Percentiles rank a stretch among this genome's conserved stretches.
These are phyloP conservation scores for Drosophila nigricruria DNA, from an alignment of 2,888 invertebrate genomes.

Conservation along the genomic window DNA sequence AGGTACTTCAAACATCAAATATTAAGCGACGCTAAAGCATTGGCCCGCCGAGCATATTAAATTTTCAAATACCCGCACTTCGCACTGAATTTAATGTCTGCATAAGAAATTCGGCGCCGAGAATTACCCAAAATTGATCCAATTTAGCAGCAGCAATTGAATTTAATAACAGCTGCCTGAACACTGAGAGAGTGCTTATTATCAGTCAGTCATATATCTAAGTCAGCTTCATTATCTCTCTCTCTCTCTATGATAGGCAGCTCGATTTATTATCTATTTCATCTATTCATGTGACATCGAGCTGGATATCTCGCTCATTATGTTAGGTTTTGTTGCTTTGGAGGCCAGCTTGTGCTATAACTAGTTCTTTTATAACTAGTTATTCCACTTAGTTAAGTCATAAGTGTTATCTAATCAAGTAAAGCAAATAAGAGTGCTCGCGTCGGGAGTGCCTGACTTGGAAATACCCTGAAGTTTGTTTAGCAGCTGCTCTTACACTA, in stretches of 20 bases:
- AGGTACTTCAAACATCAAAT: slow-evolving; percentile 60
- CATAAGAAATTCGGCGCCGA: slow-evolving; percentile 23
- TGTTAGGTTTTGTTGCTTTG: background rate
- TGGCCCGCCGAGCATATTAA: slow-evolving; percentile 64
- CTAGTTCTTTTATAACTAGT: slow-evolving; percentile 8
- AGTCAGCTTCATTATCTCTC: background rate
- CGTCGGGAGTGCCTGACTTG: background rate
- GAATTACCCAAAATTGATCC: slow-evolving; percentile 34
- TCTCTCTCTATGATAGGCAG: background rate
- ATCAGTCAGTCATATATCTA: too few relatives aligned
- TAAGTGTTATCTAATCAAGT: background rate
- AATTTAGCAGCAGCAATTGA: slow-evolving; percentile 54
- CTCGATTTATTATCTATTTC: too few relatives aligned
- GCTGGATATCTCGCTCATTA: background rate
- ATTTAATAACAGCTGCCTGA: slow-evolving; percentile 31
- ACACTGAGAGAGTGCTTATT: too few relatives aligned
- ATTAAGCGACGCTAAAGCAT: slow-evolving; percentile 59
- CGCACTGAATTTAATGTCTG: slow-evolving; percentile 41
- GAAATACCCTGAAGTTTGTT: background rate
- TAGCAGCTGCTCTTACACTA: too few relatives aligned
- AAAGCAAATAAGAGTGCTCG: background rate
- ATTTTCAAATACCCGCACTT: slow-evolving; percentile 37
- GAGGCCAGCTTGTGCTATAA: background rate
- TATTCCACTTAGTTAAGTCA: background rate
- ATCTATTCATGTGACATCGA: background rate